A percentile compares a stretch with the other conserved stretches of the same genome.
phyloP scores from a whole-genome alignment of 2,113 vertebrate genomes.

The Tupaia tana region DNA sequence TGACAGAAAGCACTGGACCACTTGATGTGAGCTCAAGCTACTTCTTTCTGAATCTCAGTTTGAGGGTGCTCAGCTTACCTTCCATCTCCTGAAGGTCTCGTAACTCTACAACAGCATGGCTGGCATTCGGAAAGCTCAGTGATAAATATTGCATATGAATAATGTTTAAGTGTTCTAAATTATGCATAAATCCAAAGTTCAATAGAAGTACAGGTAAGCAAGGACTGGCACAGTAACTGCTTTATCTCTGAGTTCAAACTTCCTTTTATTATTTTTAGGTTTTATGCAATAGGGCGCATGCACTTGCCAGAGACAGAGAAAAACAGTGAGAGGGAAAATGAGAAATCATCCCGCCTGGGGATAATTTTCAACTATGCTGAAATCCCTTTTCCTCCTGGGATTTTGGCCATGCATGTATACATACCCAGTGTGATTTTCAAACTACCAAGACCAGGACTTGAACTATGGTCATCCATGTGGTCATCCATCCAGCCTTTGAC shows the following conservation, averaged over 20 bases:
- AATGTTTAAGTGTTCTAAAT: constrained; percentile 44
- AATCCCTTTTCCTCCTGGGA: no score
- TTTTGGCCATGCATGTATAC: no score
- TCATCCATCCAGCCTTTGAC: no score
- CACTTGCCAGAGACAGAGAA: no score
- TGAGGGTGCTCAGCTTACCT: not conserved
- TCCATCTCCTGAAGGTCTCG: not conserved
- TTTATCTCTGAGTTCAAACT: not conserved
- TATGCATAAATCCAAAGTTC: constrained; percentile 52
- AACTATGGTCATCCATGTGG: no score
- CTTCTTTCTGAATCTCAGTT: not conserved
- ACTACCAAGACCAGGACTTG: no score
- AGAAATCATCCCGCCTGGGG: no score
- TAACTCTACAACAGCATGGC: not conserved
- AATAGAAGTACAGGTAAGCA: constrained; percentile 21
- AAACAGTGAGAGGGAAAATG: no score
- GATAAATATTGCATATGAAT: constrained; percentile 13
- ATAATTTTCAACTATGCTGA: no score
- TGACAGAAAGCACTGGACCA: not conserved
- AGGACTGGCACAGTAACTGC: not conserved
- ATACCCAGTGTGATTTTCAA: no score
- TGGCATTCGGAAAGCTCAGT: constrained; percentile 37
- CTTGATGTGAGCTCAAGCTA: not conserved
- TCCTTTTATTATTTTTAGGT: not conserved
- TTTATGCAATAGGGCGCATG: no score